Conservation (phyloP, 1,140 invertebrate species). For the Lutraria rhynchaena region DNA sequence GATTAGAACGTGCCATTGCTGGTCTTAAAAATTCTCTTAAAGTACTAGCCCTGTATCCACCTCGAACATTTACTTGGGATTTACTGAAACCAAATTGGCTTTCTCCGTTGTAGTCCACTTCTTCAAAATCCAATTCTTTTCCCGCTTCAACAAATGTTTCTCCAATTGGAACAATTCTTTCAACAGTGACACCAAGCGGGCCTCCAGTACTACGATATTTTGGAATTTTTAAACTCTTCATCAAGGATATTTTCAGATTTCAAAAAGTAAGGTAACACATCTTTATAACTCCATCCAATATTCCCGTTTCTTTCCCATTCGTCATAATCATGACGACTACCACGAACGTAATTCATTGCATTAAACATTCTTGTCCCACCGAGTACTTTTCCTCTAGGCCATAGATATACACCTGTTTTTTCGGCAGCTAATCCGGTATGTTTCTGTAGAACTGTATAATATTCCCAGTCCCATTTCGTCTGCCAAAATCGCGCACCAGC, state of each 20-base stretch:
- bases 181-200: conserved; percentile 63
- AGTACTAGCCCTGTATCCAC: conserved; percentile 10
- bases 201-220: conserved; percentile 61
- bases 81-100: too few relatives aligned
- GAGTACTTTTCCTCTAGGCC: conserved; percentile 69
- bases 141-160: conserved; percentile 1
- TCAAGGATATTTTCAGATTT: conserved; percentile 50
- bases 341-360: conserved; percentile 96
- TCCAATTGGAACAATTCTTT: conserved; percentile 36
- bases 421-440: conserved; percentile 85
- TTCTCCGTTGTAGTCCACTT: too few relatives aligned
- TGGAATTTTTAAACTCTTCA: too few relatives aligned
- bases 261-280: conserved; percentile 90
- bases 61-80: conserved; percentile 11
- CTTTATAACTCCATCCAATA: too few relatives aligned
- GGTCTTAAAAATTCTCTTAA: conserved; percentile 17
- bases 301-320: too few relatives aligned
- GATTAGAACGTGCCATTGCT: too few relatives aligned
- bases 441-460: conserved; percentile 92
- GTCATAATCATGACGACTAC: too few relatives aligned
- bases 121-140: too few relatives aligned
- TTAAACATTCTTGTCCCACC: conserved; percentile 96
- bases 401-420: conserved; percentile 86
- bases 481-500: conserved; percentile 31
- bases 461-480: conserved; percentile 85